phyloP scores from a whole-genome alignment of 2,797 vertebrate genomes.

The Dicrostonyx torquatus region DNA sequence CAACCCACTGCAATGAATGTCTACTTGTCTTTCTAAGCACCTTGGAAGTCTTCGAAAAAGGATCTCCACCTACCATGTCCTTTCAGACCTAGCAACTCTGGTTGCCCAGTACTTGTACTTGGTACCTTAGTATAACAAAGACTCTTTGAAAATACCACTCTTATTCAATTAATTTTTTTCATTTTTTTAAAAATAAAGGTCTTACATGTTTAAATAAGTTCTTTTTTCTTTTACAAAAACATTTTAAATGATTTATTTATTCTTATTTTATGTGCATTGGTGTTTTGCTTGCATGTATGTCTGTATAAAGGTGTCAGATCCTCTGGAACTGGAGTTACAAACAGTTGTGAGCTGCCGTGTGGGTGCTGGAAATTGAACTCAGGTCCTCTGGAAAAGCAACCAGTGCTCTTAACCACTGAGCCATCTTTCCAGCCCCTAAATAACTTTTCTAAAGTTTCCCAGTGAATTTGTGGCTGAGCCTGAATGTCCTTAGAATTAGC shows the following conservation, averaged over 20 bases:
- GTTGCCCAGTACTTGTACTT: neutral
- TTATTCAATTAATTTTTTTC: constrained; percentile 33
- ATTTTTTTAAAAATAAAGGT: neutral
- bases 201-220: neutral
- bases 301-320: too few relatives aligned
- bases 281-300: too few relatives aligned
- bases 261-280: too few relatives aligned
- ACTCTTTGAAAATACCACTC: neutral
- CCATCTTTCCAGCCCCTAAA: neutral
- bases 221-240: too few relatives aligned
- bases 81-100: neutral
- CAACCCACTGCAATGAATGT: neutral
- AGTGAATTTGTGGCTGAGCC: neutral
- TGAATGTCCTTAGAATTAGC: neutral
- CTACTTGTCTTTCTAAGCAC: constrained; percentile 15
- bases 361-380: too few relatives aligned
- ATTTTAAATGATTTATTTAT: too few relatives aligned
- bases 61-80: neutral
- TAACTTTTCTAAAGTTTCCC: neutral
- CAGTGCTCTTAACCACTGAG: too few relatives aligned
- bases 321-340: too few relatives aligned
- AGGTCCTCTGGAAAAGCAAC: too few relatives aligned
- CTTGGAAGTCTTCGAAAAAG: neutral
- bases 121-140: neutral
- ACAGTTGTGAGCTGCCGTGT: too few relatives aligned